Percentiles rank a stretch among this genome's conserved stretches.
phyloP scores from a whole-genome alignment of 1,140 invertebrate species.

The Drosophila elegans region DNA sequence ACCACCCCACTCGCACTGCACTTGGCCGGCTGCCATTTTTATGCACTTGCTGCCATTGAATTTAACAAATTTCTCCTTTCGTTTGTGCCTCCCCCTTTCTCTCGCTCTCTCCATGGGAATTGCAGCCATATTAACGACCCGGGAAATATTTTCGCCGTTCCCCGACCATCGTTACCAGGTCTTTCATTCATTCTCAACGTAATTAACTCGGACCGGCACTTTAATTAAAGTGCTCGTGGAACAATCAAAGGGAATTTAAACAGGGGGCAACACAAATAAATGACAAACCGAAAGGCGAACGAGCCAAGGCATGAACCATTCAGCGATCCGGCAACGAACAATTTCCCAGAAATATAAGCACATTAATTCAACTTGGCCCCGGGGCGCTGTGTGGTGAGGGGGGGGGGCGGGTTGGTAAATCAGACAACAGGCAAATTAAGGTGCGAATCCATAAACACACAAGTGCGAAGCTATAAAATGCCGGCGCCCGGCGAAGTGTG shows the following conservation, averaged over 20 bases:
- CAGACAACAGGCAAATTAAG: slow-evolving; percentile 82
- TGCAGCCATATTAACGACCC: slow-evolving; percentile 64
- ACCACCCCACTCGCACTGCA: slow-evolving; percentile 50
- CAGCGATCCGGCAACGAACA: slow-evolving; percentile 57
- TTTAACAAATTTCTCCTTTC: slow-evolving; percentile 71
- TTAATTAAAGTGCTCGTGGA: slow-evolving; percentile 57
- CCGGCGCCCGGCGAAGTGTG: slow-evolving; percentile 39
- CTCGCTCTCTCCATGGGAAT: slow-evolving; percentile 6
- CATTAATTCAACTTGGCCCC: slow-evolving; percentile 66
- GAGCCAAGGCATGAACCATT: slow-evolving; percentile 45
- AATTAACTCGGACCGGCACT: slow-evolving; percentile 64
- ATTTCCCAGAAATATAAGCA: slow-evolving; percentile 81
- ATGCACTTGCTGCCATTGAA: slow-evolving; percentile 69
- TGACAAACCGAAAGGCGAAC: slow-evolving; percentile 58
- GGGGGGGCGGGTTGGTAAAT: slow-evolving; percentile 36
- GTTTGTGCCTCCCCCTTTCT: not conserved
- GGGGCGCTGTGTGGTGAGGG: not conserved
- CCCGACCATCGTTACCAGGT: not conserved
- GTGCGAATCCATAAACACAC: slow-evolving; percentile 83
- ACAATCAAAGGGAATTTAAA: slow-evolving; percentile 71
- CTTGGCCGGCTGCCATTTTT: slow-evolving; percentile 66
- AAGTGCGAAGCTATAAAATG: slow-evolving; percentile 81
- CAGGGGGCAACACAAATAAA: slow-evolving; percentile 45
- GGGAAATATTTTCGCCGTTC: slow-evolving; percentile 35
- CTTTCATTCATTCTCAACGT: slow-evolving; percentile 45